These are phyloP conservation scores for Ectemnius lituratus DNA, from an alignment of 2,888 invertebrate species.

Conservation along the genomic window DNA sequence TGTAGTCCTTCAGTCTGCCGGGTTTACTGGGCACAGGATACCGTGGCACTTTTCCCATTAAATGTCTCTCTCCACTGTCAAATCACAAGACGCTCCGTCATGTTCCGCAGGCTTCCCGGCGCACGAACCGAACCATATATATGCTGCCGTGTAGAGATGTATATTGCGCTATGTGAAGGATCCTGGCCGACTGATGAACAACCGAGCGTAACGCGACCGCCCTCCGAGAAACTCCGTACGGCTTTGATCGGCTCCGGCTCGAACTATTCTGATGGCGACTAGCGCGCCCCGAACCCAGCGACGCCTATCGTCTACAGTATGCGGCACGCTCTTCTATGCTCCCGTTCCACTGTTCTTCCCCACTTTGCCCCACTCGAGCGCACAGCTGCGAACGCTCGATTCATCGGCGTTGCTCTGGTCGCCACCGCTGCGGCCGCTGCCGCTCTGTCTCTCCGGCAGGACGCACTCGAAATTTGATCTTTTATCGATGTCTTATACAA, in stretches of 20 bases:
- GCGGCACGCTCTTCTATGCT: background rate
- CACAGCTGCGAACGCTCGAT: background rate
- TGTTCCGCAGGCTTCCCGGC: constrained; percentile 41
- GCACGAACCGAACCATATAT: constrained; percentile 43
- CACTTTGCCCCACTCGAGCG: background rate
- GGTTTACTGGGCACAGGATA: constrained; percentile 54
- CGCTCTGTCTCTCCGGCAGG: background rate
- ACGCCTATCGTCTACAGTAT: constrained; percentile 46
- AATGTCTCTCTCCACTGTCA: constrained; percentile 65
- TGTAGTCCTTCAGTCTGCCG: constrained; percentile 45
- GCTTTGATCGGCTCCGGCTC: constrained; percentile 64
- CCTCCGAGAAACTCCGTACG: constrained; percentile 68
- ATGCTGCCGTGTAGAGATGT: constrained; percentile 11
- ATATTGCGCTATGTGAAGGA: constrained; percentile 39
- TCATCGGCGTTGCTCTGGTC: background rate
- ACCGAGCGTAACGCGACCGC: constrained; percentile 67
- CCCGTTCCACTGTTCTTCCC: background rate
- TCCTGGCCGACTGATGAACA: constrained; percentile 50
- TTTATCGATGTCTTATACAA: constrained; percentile 21
- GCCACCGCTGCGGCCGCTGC: background rate
- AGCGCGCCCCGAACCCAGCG: constrained; percentile 49
- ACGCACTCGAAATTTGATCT: constrained; percentile 25
- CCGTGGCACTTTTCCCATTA: constrained; percentile 59
- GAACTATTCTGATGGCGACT: constrained; percentile 51
- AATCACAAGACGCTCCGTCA: constrained; percentile 66